Evolutionary conservation across 2,113 vertebrate species (phyloP), one percentile per base, ranked within the genome.

Genomic region (Tringa solitaria): DNA sequence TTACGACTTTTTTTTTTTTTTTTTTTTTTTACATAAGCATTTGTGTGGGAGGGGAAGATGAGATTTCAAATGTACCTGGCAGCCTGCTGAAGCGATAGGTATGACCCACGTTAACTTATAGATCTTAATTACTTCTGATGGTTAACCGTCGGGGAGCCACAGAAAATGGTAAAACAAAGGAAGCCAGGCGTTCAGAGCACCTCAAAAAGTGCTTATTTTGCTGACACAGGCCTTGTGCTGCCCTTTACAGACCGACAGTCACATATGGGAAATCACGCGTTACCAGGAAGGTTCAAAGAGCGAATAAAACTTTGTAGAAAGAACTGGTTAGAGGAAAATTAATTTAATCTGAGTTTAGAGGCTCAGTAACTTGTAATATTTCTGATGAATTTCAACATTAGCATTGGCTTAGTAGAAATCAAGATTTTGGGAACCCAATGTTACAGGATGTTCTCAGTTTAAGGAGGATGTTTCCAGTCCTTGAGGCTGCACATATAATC

Each of bases 121-220:
- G 77, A 89, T 69, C 69, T 90, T 96, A 96, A 96, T 92, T 67
- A n/a, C 56, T 95, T 94, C 21, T 95, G 95, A 97, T 79, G 26
- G 68, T 93, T 96, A 97, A 95, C 92, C 4, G 89, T 51, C 54
- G 8, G 79, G 79, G 23, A 80, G 53, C 70, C 51, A 67, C 37
- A 51, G 57, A 84, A 84, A 73, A 73, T 19, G 4, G 63, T 35
- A 16, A 87, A 77, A 63, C 54, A 73, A 74, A 88, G 72, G 60
- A 46, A 74, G 76, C 65, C 54, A 28, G 69, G 85, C 35, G 0
- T 61, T 80, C n/a, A 19, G 35, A 50, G 54, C 7, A 9, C 80
- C 50, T 64, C 11, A 3, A 37, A 24, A 84, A 67, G 18, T 0
- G 21, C 43, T 46, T 5, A 3, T 28, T 63, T 16, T 73, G 70